phyloP scores from a whole-genome alignment of 2,113 vertebrate genomes.

The Elgaria multicarinata region DNA sequence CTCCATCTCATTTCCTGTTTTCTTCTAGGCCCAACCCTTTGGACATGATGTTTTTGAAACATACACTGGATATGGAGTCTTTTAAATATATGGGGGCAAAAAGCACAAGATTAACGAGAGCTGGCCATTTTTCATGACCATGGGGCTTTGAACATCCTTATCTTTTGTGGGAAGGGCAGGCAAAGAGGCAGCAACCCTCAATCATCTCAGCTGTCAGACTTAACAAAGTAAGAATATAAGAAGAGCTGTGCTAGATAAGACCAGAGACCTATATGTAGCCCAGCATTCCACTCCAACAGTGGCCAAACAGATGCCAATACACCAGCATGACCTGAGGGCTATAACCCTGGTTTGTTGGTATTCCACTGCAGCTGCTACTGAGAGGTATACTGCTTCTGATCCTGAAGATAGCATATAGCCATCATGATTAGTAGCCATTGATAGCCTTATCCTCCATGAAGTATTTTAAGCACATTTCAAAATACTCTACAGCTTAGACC shows the following conservation, averaged over 20 bases:
- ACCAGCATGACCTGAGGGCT: no score
- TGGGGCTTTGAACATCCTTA: not conserved
- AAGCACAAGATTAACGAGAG: not conserved
- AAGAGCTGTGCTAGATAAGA: not conserved
- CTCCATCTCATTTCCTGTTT: not conserved
- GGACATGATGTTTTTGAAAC: not conserved
- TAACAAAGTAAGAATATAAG: not conserved
- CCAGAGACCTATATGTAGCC: not conserved
- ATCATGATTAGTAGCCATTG: no score
- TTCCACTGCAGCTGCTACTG: no score
- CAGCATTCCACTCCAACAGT: no score
- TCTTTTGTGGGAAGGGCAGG: not conserved
- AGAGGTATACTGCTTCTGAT: no score
- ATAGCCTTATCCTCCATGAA: not conserved
- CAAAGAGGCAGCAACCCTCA: not conserved
- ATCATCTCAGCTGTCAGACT: not conserved
- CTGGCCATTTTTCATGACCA: not conserved
- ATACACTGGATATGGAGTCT: not conserved
- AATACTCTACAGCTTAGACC: not conserved
- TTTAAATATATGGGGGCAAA: not conserved
- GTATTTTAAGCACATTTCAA: not conserved
- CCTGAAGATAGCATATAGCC: no score
- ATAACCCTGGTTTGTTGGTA: no score
- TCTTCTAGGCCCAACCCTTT: not conserved
- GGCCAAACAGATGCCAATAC: no score